Base-by-base conservation (phyloP, 2,888 invertebrate species). In the Anarsia innoxiella region DNA sequence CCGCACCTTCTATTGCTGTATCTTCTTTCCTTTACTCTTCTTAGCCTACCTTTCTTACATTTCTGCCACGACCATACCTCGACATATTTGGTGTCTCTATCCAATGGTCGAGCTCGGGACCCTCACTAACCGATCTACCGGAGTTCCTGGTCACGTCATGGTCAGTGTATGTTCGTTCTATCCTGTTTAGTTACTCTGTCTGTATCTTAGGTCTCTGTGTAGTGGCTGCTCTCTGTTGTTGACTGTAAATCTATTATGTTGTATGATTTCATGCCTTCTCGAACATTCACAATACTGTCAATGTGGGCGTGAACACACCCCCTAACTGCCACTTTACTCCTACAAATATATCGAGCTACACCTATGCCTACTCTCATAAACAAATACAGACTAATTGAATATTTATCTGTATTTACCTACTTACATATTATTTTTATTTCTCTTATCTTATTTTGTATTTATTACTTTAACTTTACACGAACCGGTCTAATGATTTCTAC, bases 171-270 rank as follows among this genome's bases (percentile, higher is more conserved):
- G 63, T 68, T 59, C 56, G 62, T 65, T 72, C 66, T 76, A 57
- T 74, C 70, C 70, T 74, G 54, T 78, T 77, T 80, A 79, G 77
- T 80, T 80, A 65, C 59, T 73, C 51, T 57, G 51, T 59, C 67
- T 71, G 68, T 76, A 76, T 70, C 61, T 66, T 76, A 75, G 72
- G 75, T 80, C 68, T 83, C 78, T 85, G 83, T 83, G 82, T 86
- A 86, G 85, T 85, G 84, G 84, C 86, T 86, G 86, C 74, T 85
- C 74, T 80, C 78, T 85, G 85, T 86, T 86, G 84, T 84, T 76
- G 76, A 78, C 69, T 84, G 84, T 84, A 71, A 66, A 62, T 76
- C 73, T 78, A 77, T 83, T 82, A 76, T 80, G 80, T 83, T 84
- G 76, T 83, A 78, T 79, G 68, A 78, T 79, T 82, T 80, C 75